A percentile compares a stretch with the other conserved stretches of the same genome.
Evolutionary conservation across 1,140 invertebrate species (phyloP).

Genomic region (Oedothorax gibbosus): DNA sequence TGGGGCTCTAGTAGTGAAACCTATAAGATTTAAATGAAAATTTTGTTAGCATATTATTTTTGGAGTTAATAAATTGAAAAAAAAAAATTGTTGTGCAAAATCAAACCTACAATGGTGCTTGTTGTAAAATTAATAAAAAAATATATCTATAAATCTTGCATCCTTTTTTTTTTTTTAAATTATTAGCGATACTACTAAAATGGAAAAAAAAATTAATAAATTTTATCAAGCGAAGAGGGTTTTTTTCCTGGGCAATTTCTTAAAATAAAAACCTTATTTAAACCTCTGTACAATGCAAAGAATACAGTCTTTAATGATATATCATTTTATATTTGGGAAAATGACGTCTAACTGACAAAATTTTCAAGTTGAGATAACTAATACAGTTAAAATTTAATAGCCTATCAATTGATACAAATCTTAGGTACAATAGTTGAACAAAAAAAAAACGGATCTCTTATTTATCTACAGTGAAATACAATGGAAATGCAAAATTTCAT

Average conservation of each 20-base stretch:
- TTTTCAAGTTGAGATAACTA: too few species aligned
- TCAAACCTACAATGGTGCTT: slow-evolving; percentile 40
- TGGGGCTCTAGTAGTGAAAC: slow-evolving; percentile 52
- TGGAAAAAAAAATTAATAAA: not conserved
- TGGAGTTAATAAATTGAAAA: not conserved
- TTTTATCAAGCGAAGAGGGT: not conserved
- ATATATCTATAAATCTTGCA: slow-evolving; percentile 12
- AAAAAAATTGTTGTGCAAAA: slow-evolving; percentile 25
- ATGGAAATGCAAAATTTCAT: too few species aligned
- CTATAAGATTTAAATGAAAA: slow-evolving; percentile 17
- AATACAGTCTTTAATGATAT: not conserved
- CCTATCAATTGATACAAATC: too few species aligned
- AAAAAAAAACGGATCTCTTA: too few species aligned
- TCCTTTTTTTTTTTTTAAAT: not conserved
- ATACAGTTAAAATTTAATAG: too few species aligned
- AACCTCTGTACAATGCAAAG: not conserved
- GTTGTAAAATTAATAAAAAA: slow-evolving; percentile 32
- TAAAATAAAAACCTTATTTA: not conserved
- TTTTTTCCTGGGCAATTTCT: not conserved
- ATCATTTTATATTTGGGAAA: too few species aligned
- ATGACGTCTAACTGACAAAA: too few species aligned
- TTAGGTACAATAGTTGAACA: too few species aligned
- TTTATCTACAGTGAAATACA: too few species aligned
- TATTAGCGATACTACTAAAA: not conserved
- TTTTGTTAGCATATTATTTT: not conserved